phyloP scores from a whole-genome alignment of 2,797 vertebrate genomes.

The Manis javanica region DNA sequence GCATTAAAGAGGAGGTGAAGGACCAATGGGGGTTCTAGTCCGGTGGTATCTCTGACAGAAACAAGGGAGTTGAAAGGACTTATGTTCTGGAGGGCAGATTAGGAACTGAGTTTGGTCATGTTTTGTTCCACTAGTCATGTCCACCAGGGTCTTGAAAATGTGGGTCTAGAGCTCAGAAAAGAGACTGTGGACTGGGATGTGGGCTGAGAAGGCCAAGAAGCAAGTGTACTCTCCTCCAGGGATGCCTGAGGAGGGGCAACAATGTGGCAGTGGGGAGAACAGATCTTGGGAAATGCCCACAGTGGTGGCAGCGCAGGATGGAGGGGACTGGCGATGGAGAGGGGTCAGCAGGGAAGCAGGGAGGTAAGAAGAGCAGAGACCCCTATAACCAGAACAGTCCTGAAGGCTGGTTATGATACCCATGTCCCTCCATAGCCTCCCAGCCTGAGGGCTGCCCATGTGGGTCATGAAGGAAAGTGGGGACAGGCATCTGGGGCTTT shows the following conservation, averaged over 20 bases:
- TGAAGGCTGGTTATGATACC: neutral
- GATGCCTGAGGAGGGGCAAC: neutral
- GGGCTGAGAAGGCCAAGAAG: neutral
- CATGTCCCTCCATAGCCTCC: neutral
- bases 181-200: neutral
- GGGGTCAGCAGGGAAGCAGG: neutral
- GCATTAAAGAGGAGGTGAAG: neutral
- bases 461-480: neutral
- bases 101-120: neutral
- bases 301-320: neutral
- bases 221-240: neutral
- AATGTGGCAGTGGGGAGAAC: neutral
- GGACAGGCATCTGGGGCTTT: neutral
- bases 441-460: neutral
- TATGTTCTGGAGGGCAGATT: neutral
- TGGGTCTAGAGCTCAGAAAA: neutral
- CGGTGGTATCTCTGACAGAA: neutral
- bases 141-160: neutral
- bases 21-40: neutral
- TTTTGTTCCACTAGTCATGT: neutral
- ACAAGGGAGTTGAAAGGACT: neutral
- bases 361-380: neutral
- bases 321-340: neutral
- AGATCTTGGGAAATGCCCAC: neutral
- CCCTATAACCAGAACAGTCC: neutral